These are phyloP conservation scores for Rhabdomys dilectus DNA, from an alignment of 2,113 vertebrate species.

Conservation along the genomic window DNA sequence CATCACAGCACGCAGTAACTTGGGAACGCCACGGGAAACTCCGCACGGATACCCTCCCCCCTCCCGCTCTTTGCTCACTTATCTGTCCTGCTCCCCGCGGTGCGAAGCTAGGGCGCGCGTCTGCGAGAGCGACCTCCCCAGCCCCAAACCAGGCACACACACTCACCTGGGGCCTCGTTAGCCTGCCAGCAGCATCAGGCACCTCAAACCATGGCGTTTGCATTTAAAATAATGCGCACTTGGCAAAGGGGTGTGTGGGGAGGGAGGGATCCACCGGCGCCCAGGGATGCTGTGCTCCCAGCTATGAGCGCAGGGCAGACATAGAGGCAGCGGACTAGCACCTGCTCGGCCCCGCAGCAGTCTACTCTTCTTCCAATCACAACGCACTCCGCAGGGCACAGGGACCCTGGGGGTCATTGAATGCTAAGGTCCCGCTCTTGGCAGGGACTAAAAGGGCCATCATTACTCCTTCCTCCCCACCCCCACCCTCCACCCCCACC, in stretches of 20 bases:
- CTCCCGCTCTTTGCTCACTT: background rate
- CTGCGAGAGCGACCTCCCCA: background rate
- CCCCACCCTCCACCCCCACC: background rate
- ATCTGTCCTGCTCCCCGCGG: background rate
- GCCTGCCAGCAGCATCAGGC: constrained; percentile 21
- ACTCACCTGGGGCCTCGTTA: constrained; percentile 80
- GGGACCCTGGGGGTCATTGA: background rate
- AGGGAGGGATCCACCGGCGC: constrained; percentile 13
- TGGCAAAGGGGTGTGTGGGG: background rate
- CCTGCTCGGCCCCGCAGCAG: constrained; percentile 47
- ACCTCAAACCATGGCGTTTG: constrained; percentile 62
- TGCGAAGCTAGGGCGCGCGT: background rate
- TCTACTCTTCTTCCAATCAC: constrained; percentile 66
- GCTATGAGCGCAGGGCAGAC: constrained; percentile 75
- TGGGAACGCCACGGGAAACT: constrained; percentile 33
- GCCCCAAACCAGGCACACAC: background rate
- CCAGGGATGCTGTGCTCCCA: constrained; percentile 61
- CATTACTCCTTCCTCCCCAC: background rate
- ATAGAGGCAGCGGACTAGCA: constrained; percentile 60
- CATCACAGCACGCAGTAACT: constrained; percentile 51
- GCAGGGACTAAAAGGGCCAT: background rate
- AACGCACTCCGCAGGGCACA: constrained; percentile 6
- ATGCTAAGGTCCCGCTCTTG: background rate
- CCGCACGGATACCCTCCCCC: background rate
- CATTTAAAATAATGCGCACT: constrained; percentile 78